Conservation (phyloP, 2,797 vertebrate species). For the Phrynocephalus vlangalii region DNA sequence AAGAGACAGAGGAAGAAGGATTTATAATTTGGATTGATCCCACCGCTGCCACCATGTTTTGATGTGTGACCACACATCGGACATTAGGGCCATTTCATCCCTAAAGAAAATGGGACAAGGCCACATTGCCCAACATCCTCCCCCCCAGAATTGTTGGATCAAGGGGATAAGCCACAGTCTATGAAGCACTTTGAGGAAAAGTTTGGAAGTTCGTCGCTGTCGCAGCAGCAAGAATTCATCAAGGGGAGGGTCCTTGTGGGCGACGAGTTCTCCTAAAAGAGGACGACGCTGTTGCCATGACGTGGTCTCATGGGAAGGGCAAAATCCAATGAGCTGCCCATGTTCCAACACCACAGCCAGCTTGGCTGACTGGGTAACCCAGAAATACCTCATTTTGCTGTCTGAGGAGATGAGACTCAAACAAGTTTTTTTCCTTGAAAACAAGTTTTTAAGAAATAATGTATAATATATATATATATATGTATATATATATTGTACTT, state of each 20-base stretch:
- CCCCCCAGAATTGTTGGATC: too few species aligned
- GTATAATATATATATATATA: conserved; percentile 7
- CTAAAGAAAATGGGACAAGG: neutral
- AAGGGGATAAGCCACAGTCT: too few species aligned
- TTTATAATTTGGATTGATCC: neutral
- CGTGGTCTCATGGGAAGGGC: neutral
- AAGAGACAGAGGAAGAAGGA: accelerated
- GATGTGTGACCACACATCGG: too few species aligned
- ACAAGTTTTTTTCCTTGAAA: neutral
- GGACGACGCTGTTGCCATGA: neutral
- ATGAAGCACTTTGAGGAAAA: neutral
- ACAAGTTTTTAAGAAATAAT: conserved; percentile 21
- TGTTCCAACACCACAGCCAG: neutral
- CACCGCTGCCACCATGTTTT: neutral
- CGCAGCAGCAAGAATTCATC: neutral
- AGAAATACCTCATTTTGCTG: conserved; percentile 46
- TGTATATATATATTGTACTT: neutral
- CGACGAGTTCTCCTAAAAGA: neutral
- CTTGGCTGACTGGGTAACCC: neutral
- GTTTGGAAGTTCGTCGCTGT: accelerated
- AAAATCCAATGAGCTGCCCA: neutral
- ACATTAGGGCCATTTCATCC: neutral
- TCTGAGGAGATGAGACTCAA: conserved; percentile 17
- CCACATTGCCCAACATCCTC: accelerated
- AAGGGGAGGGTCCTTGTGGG: neutral